phyloP scores from a whole-genome alignment of 2,113 vertebrate species.

The Tylochromis polylepis region DNA sequence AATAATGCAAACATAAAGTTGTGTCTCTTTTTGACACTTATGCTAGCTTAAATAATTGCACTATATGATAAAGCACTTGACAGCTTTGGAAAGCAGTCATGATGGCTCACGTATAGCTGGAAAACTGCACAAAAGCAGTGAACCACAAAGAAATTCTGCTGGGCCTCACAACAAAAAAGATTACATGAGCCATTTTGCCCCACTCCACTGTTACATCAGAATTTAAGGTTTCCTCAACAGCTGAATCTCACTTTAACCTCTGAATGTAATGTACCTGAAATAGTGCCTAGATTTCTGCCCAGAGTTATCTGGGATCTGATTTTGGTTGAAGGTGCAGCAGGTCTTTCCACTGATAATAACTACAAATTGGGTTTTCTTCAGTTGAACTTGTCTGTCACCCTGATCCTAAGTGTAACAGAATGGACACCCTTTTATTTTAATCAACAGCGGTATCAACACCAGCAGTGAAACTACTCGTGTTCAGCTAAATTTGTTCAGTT shows the following conservation, averaged over 20 bases:
- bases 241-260: neutral
- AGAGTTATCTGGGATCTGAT: fast-evolving
- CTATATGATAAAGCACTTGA: neutral
- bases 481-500: neutral
- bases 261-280: neutral
- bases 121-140: neutral
- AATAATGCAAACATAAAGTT: neutral
- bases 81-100: fast-evolving
- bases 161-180: neutral
- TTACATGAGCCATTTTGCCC: neutral
- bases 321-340: neutral
- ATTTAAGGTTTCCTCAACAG: neutral
- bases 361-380: neutral
- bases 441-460: neutral
- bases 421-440: neutral
- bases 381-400: neutral
- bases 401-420: neutral
- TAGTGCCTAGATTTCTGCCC: neutral
- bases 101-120: neutral
- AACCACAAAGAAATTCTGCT: neutral
- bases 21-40: neutral
- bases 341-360: neutral
- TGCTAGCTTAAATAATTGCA: neutral
- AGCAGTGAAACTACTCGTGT: neutral
- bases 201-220: neutral